Evolutionary conservation across 2,797 vertebrate genomes (phyloP).

Genomic region (Gephyroberyx darwinii): DNA sequence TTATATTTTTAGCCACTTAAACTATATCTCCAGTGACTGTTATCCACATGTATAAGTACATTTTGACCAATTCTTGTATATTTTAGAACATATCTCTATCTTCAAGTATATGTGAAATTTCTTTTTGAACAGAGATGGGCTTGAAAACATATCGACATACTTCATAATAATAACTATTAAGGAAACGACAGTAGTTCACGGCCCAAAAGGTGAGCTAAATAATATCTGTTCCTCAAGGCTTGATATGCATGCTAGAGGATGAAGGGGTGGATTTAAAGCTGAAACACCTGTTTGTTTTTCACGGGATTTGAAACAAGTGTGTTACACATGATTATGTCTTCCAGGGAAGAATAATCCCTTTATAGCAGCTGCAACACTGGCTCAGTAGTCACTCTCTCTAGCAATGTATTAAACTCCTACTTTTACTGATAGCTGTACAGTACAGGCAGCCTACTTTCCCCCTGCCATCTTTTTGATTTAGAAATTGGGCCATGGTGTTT

Average conservation of each 20-base stretch:
- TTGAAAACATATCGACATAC: neutral
- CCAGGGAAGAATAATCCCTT: slow-evolving; percentile 77
- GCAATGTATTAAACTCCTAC: slow-evolving; percentile 72
- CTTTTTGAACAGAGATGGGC: neutral
- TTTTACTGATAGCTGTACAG: slow-evolving; percentile 58
- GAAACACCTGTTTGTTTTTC: slow-evolving; percentile 78
- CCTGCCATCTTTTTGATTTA: slow-evolving; percentile 45
- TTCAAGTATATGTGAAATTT: neutral
- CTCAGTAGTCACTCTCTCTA: slow-evolving; percentile 65
- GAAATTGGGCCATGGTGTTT: slow-evolving; percentile 63
- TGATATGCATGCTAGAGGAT: slow-evolving; percentile 29
- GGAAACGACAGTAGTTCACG: neutral
- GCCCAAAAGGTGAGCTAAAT: slow-evolving; percentile 4
- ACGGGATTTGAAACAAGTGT: slow-evolving; percentile 76
- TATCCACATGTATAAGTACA: neutral
- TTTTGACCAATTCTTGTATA: no score
- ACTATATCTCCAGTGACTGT: neutral
- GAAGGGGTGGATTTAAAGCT: slow-evolving; percentile 57
- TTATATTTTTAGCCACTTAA: neutral
- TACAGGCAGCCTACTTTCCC: slow-evolving; percentile 57
- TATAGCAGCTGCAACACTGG: slow-evolving; percentile 67
- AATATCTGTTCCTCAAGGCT: slow-evolving; percentile 17
- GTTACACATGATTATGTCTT: slow-evolving; percentile 78
- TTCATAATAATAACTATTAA: slow-evolving; percentile 1
- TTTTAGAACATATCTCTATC: neutral